Evolutionary conservation across 2,113 vertebrate species (phyloP), one percentile per base, ranked within the genome.

Genomic region (Entomyzon cyanotis): DNA sequence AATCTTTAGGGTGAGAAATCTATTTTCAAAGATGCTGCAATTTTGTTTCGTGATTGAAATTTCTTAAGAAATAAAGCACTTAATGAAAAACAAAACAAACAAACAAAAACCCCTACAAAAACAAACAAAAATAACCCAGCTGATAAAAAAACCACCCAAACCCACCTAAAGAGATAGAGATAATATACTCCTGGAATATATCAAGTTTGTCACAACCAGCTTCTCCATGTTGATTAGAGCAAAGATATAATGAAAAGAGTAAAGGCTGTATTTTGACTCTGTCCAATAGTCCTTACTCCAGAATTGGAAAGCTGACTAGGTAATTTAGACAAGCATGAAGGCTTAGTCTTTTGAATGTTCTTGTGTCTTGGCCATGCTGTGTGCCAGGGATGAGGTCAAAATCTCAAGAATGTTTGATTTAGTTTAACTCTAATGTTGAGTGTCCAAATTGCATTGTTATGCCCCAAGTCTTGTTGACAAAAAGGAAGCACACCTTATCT

Each of bases 101-200:
- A 37, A 37, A 37, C 37, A 37, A 37, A 37, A 37, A 37, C 8
- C 37, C 10, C 37, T 9, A 37, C 37, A 37, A 9, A 47, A 50
- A 23, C 12, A 33, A 37, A 10, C 7, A 44, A 46, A 9, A 47
- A 50, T 19, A 23, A 28, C 37, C 13, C 25, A 49, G 6, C 15
- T 12, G 39, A n/a, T 7, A 53, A 30, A 13, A 20, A 52, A 47
- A 53, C 47, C 2, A 2, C 9, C 24, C 31, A 59, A 37, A 23
- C 9, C 5, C 23, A 47, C 1, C 0, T 12, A n/a, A 33, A 62
- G 19, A 56, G 27, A 41, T 3, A 24, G 11, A n/a, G 25, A 39
- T 33, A 67, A 79, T 79, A 18, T 9, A 23, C 30, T 84, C 19
- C 28, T 55, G 47, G 28, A 80, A 71, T 53, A 10, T 16, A 41